These are phyloP conservation scores for Euborellia annulipes DNA, from an alignment of 1,140 invertebrate species.

Conservation along the genomic window DNA sequence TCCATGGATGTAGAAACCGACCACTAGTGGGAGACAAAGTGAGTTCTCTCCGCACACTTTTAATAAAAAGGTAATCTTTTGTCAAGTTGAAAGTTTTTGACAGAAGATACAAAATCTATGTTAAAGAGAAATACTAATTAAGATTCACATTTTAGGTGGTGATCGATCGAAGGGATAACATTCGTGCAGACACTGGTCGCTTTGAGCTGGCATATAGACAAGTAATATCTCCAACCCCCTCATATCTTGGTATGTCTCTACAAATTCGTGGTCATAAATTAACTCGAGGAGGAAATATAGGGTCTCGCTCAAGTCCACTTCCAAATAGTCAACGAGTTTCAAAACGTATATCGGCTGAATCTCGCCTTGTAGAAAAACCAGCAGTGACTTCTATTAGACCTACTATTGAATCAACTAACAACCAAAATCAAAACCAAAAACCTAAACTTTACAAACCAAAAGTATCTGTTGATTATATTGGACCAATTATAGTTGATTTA, in stretches of 20 bases:
- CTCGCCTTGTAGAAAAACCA: constrained; percentile 7
- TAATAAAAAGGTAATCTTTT: no score
- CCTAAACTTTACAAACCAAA: constrained; percentile 17
- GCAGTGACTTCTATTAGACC: constrained; percentile 6
- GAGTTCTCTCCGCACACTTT: no score
- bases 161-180: constrained; percentile 61
- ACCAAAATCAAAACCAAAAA: constrained; percentile 14
- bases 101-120: no score
- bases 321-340: constrained; percentile 14
- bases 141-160: no score
- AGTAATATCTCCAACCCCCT: constrained; percentile 55
- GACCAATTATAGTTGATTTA: constrained; percentile 35
- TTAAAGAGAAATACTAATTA: no score
- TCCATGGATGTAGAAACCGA: no score
- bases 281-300: constrained; percentile 18
- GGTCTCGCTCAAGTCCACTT: constrained; percentile 20
- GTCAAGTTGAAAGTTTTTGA: no score
- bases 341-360: constrained; percentile 6
- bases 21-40: no score
- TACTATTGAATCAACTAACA: constrained; percentile 2
- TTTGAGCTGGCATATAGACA: constrained; percentile 76
- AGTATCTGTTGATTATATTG: constrained; percentile 25
- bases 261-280: constrained; percentile 49
- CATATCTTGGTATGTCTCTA: constrained; percentile 65
- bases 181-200: constrained; percentile 63